phyloP scores from a whole-genome alignment of 2,888 invertebrate species.

The Sepiola atlantica region DNA sequence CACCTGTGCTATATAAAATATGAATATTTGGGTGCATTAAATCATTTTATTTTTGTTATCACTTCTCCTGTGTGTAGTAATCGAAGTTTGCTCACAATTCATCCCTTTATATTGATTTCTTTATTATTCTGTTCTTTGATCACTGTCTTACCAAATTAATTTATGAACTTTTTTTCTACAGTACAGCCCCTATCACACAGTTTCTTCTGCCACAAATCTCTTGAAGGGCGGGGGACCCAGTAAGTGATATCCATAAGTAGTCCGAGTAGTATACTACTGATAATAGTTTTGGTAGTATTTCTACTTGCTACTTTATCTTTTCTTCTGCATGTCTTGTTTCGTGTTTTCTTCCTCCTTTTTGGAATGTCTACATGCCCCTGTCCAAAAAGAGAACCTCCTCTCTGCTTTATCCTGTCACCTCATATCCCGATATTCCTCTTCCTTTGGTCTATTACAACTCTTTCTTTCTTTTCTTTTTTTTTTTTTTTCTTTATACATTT shows the following conservation, averaged over 20 bases:
- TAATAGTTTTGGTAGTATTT: constrained; percentile 1
- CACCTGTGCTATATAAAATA: too few species aligned
- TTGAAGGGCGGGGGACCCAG: constrained; percentile 86
- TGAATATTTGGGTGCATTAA: too few species aligned
- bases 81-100: neutral
- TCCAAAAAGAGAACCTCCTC: neutral
- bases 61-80: too few species aligned
- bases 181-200: constrained; percentile 86
- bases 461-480: neutral
- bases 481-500: neutral
- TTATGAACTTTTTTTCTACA: constrained; percentile 56
- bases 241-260: constrained; percentile 54
- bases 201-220: constrained; percentile 86
- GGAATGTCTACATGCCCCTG: neutral
- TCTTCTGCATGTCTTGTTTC: constrained; percentile 22
- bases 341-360: neutral
- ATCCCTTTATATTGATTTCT: neutral
- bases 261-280: neutral
- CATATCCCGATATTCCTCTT: neutral
- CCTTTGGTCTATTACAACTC: neutral
- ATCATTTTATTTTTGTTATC: too few species aligned
- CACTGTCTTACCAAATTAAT: neutral
- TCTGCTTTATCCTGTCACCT: neutral
- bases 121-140: neutral
- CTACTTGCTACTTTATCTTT: constrained; percentile 36